Evolutionary conservation across 2,888 invertebrate species (phyloP).

Genomic region (Pristionchus japonicus): DNA sequence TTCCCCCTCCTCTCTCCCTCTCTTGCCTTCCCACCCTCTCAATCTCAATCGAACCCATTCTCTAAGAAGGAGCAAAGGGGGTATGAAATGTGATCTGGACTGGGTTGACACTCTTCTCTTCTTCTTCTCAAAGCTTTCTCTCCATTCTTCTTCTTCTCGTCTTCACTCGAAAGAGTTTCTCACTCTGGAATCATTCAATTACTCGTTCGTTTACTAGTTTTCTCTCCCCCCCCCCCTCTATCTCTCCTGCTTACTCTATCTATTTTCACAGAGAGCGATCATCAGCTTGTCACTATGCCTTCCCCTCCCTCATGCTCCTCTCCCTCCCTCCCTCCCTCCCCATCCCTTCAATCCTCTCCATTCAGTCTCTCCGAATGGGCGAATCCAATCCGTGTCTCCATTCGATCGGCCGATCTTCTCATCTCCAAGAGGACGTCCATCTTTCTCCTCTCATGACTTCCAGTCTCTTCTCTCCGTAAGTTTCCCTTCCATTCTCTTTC

Average conservation of each 20-base stretch:
- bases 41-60: conserved; percentile 24
- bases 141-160: not conserved
- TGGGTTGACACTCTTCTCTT: conserved; percentile 40
- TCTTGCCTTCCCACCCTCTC: not conserved
- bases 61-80: conserved; percentile 16
- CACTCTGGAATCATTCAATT: not conserved
- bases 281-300: conserved; percentile 22
- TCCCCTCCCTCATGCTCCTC: not conserved
- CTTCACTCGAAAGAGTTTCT: not conserved
- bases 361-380: conserved; percentile 23
- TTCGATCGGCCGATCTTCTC: not conserved
- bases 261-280: conserved; percentile 17
- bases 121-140: conserved; percentile 6
- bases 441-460: conserved; percentile 26
- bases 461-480: conserved; percentile 13
- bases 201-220: not conserved
- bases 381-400: conserved; percentile 22
- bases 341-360: not conserved
- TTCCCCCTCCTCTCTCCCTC: not conserved
- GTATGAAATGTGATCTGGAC: conserved; percentile 44
- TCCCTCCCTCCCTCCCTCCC: not conserved
- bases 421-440: not conserved
- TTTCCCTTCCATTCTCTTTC: not conserved
- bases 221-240: not conserved
- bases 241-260: too few relatives aligned